A percentile compares a stretch with the other conserved stretches of the same genome.
These are phyloP conservation scores for Aleiodes sp. DNA, from an alignment of 1,140 invertebrate species.

Conservation along the genomic window DNA sequence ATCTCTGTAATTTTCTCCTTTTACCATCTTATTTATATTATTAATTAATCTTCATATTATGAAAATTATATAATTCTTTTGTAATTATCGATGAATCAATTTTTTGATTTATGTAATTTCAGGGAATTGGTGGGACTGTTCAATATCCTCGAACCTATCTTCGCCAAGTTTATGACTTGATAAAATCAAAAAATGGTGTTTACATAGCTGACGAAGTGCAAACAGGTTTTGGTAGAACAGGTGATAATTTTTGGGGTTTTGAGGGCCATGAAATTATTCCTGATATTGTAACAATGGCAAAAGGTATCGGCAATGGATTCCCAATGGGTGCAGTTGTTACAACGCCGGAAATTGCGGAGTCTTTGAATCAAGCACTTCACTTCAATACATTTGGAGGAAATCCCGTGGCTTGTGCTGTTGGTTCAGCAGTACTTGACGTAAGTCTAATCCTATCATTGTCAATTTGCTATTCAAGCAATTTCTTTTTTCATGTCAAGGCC, in stretches of 20 bases:
- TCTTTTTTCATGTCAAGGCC: slow-evolving; percentile 22
- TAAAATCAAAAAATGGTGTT: slow-evolving; percentile 84
- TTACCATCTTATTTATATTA: too few species aligned
- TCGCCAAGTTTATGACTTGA: slow-evolving; percentile 81
- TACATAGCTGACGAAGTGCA: slow-evolving; percentile 96
- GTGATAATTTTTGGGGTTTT: slow-evolving; percentile 96
- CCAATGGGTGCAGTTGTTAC: slow-evolving; percentile 95
- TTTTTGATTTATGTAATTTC: slow-evolving; percentile 43
- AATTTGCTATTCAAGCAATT: neutral
- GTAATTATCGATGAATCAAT: too few species aligned
- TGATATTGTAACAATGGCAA: slow-evolving; percentile 93
- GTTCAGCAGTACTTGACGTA: slow-evolving; percentile 89
- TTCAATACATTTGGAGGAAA: slow-evolving; percentile 98
- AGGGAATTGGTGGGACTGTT: slow-evolving; percentile 89
- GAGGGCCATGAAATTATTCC: slow-evolving; percentile 85
- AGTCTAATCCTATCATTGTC: slow-evolving; percentile 32
- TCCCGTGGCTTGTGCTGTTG: slow-evolving; percentile 87
- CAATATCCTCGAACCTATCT: slow-evolving; percentile 93
- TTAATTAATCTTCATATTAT: too few species aligned
- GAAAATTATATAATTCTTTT: too few species aligned
- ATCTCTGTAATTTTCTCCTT: too few species aligned
- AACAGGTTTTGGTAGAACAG: slow-evolving; percentile 94
- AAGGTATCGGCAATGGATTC: slow-evolving; percentile 93
- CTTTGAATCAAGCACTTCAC: slow-evolving; percentile 79
- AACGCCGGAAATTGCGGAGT: slow-evolving; percentile 82